Conservation (phyloP, 2,113 vertebrate genomes). For the Leucoraja erinaceus region DNA sequence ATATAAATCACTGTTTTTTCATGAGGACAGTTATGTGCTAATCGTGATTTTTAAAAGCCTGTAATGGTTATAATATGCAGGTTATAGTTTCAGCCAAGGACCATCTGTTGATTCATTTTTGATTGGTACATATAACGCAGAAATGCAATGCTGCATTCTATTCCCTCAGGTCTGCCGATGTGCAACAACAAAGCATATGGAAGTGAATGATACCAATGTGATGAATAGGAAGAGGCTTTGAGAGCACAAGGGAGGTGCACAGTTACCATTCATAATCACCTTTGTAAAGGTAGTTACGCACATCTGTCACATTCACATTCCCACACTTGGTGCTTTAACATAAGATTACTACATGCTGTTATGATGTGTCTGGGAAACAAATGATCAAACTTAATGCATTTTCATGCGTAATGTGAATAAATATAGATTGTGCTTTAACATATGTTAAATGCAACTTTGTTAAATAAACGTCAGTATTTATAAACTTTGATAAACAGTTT, state of each 20-base stretch:
- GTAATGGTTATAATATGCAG: not conserved
- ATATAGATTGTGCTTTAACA: not conserved
- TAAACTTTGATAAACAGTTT: not conserved
- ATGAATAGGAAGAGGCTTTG: not conserved
- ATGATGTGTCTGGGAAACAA: not conserved
- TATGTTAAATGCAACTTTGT: not conserved
- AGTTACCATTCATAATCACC: slow-evolving; percentile 27
- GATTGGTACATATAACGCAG: not conserved
- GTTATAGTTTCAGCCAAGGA: not conserved
- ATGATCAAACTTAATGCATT: not conserved
- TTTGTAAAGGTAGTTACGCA: not conserved
- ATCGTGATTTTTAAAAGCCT: not conserved
- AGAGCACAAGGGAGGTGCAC: not conserved
- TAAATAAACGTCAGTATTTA: not conserved
- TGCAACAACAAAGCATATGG: not conserved
- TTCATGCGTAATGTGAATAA: not conserved
- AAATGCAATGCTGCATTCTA: not conserved
- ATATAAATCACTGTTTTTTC: not conserved
- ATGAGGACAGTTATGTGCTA: not conserved
- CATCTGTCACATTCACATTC: not conserved
- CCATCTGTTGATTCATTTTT: not conserved
- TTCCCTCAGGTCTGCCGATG: not conserved
- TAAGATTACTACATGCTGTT: not conserved
- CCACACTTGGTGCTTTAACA: slow-evolving; percentile 13
- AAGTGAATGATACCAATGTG: not conserved